Evolutionary conservation across 2,888 invertebrate species (phyloP).

Genomic region (Teleiodes luculella): DNA sequence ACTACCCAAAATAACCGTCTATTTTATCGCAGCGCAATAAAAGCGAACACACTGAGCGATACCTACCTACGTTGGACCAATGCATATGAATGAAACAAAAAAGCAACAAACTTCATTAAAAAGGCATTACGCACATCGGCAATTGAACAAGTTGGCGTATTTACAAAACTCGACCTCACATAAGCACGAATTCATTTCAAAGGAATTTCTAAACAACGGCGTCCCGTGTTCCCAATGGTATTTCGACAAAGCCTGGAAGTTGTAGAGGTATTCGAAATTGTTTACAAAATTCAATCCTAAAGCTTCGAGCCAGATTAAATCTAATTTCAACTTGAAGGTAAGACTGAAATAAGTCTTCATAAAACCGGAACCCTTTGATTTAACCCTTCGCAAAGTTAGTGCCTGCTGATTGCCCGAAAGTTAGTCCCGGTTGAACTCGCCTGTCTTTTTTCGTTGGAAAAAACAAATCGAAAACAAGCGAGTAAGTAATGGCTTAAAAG

Average conservation of each 20-base stretch:
- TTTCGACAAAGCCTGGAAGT: slow-evolving; percentile 76
- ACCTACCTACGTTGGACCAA: background rate
- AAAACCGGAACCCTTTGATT: slow-evolving; percentile 78
- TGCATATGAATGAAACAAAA: slow-evolving; percentile 5
- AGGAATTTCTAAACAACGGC: slow-evolving; percentile 73
- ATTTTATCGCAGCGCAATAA: background rate
- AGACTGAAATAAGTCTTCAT: slow-evolving; percentile 79
- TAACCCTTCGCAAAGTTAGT: slow-evolving; percentile 71
- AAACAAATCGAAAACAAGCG: slow-evolving; percentile 74
- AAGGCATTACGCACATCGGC: slow-evolving; percentile 47
- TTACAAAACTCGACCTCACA: slow-evolving; percentile 64
- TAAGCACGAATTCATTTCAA: slow-evolving; percentile 72
- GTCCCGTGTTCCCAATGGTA: slow-evolving; percentile 72
- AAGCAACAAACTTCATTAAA: slow-evolving; percentile 50
- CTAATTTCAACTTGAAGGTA: slow-evolving; percentile 78
- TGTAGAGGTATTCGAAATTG: slow-evolving; percentile 77
- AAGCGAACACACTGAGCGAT: background rate
- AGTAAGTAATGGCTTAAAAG: slow-evolving; percentile 72
- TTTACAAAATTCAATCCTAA: slow-evolving; percentile 79
- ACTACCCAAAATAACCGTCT: background rate
- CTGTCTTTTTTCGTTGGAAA: slow-evolving; percentile 64
- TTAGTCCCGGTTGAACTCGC: slow-evolving; percentile 63
- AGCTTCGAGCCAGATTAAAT: slow-evolving; percentile 78
- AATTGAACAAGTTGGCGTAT: slow-evolving; percentile 55
- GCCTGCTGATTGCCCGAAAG: slow-evolving; percentile 75